These are phyloP conservation scores for Rhea americana DNA, from an alignment of 2,113 vertebrate species.

Conservation along the genomic window DNA sequence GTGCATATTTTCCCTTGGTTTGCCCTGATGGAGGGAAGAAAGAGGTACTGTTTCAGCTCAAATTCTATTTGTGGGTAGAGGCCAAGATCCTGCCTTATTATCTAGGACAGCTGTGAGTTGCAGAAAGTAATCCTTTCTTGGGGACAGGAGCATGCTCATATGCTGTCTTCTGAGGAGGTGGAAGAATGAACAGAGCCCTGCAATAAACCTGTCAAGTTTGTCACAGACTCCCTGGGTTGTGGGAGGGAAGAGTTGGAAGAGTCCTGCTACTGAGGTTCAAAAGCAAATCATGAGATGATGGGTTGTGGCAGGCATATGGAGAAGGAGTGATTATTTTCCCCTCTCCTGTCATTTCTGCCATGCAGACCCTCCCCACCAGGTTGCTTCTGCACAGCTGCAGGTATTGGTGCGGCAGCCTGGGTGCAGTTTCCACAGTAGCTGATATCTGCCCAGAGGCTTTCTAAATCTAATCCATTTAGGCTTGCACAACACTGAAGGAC, in stretches of 20 bases:
- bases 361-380: not conserved
- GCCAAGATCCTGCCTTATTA: not conserved
- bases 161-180: conserved; percentile 3
- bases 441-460: conserved; percentile 3
- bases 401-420: not conserved
- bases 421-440: not conserved
- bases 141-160: not conserved
- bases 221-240: not conserved
- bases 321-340: not conserved
- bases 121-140: not conserved
- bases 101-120: not conserved
- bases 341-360: not conserved
- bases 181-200: conserved; percentile 20
- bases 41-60: not conserved
- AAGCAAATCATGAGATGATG: not conserved
- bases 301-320: not conserved
- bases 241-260: conserved; percentile 28
- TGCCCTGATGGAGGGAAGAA: not conserved
- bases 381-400: not conserved
- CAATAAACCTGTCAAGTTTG: conserved; percentile 22
- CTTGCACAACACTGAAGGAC: not conserved
- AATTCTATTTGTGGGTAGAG: not conserved
- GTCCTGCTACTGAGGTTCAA: not conserved
- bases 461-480: not conserved
- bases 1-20: not conserved